Base-by-base conservation (phyloP, 2,888 invertebrate species). In the Pinctada fucata region DNA sequence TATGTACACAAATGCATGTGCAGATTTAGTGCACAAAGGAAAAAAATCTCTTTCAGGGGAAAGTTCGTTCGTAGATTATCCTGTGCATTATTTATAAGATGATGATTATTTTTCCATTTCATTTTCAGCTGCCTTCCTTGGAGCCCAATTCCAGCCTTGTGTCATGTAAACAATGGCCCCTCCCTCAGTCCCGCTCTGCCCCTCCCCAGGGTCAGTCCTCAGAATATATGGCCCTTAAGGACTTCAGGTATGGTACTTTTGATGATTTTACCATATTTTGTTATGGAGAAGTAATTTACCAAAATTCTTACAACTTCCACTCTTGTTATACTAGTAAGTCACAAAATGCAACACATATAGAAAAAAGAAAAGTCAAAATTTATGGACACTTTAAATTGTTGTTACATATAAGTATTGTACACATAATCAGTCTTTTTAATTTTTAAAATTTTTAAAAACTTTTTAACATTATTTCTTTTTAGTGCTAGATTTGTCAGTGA, bases 401-500 rank as follows among this genome's bases (percentile, higher is more conserved):
- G 31, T 1, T 31, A 31, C 31, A 31, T 31, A 1, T 31, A 31
- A 31, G 31, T 31, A 31, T 31, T 31, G 31, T 31, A 31, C 31
- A 31, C 31, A 31, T 31, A 31, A 31, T 58, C 66, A 3, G 13
- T 64, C 31, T 49, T 66, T 51, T 71, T 13, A 45, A n/a, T n/a
- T n/a, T n/a, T n/a, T n/a, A n/a, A n/a, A n/a, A n/a, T n/a, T n/a
- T n/a, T n/a, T n/a, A n/a, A n/a, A 3, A 5, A 16, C 63, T 70
- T 58, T 73, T 3, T 68, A 52, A 79, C 2, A 72, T 45, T 48
- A 3, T 69, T 49, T 63, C 47, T 66, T 85, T 85, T 49, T 86
- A 91, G 91, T 74, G 81, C 86, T 51, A 88, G 85, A 67, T 91
- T 90, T 84, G 88, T 90, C 84, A 87, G 82, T 70, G 89, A 89